Percentiles rank a stretch among this genome's conserved stretches.
Evolutionary conservation across 2,888 invertebrate genomes (phyloP).

Genomic region (Cosmopolites sordidus): DNA sequence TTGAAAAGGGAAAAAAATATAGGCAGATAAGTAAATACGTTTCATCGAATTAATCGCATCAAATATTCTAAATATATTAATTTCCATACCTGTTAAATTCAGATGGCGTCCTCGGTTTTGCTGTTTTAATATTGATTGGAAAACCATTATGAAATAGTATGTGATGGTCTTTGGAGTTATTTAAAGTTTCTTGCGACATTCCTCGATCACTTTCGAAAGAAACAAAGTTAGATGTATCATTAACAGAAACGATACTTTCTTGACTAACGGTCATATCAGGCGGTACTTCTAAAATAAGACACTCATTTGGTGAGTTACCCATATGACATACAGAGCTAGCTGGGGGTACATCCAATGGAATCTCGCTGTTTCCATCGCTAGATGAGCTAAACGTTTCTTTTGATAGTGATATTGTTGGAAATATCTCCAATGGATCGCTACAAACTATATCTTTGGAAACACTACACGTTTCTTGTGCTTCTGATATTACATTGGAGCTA

Average conservation of each 20-base stretch:
- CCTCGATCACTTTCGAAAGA: no score
- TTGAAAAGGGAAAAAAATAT: no score
- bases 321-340: neutral
- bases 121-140: conserved; percentile 15
- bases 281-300: neutral
- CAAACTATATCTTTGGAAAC: no score
- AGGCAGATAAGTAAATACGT: no score
- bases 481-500: no score
- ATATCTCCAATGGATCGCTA: no score
- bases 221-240: neutral
- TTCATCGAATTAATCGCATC: no score
- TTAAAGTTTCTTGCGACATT: neutral
- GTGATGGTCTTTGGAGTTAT: conserved; percentile 3
- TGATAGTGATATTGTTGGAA: neutral
- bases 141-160: conserved; percentile 14
- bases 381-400: neutral
- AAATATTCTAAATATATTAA: no score
- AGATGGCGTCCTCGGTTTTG: conserved; percentile 16
- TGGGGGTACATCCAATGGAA: neutral
- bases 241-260: no score
- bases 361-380: neutral
- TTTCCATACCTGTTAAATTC: conserved; percentile 13
- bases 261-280: neutral
- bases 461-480: no score
- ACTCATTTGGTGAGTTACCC: neutral